Conservation (phyloP, 2,888 invertebrate genomes). For the Helicoverpa assulta region DNA sequence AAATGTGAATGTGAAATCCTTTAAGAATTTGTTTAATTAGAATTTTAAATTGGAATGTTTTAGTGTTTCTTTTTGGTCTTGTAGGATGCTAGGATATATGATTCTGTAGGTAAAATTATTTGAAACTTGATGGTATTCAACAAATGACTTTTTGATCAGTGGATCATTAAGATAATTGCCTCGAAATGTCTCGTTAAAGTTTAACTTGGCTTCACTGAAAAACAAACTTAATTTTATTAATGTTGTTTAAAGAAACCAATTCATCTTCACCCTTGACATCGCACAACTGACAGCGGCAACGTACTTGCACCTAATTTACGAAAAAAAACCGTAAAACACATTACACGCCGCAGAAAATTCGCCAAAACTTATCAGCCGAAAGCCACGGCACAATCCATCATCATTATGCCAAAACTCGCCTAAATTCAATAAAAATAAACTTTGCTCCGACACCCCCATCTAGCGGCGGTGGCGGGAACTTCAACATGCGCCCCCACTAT, state of each 20-base stretch:
- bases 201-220: not conserved
- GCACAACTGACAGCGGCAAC: constrained; percentile 71
- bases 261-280: constrained; percentile 44
- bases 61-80: constrained; percentile 4
- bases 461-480: constrained; percentile 83
- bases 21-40: constrained; percentile 53
- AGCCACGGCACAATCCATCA: constrained; percentile 89
- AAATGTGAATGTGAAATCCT: constrained; percentile 21
- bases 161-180: not conserved
- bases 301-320: constrained; percentile 78
- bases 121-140: not conserved
- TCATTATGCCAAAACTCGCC: constrained; percentile 88
- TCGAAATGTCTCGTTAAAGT: constrained; percentile 1
- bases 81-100: not conserved
- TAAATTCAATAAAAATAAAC: constrained; percentile 89
- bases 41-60: constrained; percentile 18
- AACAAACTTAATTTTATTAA: constrained; percentile 28
- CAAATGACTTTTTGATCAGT: not conserved
- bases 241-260: constrained; percentile 23
- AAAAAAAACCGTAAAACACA: constrained; percentile 83
- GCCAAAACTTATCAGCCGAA: constrained; percentile 86
- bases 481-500: constrained; percentile 72
- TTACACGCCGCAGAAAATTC: constrained; percentile 82
- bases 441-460: constrained; percentile 84
- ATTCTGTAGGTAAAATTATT: not conserved